phyloP scores from a whole-genome alignment of 2,888 invertebrate genomes.

The Drosophila anomelani region DNA sequence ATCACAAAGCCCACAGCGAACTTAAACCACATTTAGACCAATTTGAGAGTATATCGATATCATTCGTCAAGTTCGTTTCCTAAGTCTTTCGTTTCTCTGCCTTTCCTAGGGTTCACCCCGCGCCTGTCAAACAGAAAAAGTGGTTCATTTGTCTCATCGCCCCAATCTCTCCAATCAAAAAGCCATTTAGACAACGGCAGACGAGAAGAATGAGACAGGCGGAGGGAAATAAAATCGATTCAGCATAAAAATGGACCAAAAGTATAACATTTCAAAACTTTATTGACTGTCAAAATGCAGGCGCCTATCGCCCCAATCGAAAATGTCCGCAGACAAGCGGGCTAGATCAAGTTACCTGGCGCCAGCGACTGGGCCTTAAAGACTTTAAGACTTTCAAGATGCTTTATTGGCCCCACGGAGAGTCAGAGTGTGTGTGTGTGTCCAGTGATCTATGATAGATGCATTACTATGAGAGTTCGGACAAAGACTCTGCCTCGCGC shows the following conservation, averaged over 20 bases:
- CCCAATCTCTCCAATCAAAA: slow-evolving; percentile 79
- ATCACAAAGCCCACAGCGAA: neutral
- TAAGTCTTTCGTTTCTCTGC: slow-evolving; percentile 59
- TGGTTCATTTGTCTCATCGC: slow-evolving; percentile 71
- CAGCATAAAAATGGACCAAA: slow-evolving; percentile 58
- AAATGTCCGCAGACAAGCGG: slow-evolving; percentile 32
- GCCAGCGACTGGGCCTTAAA: slow-evolving; percentile 19
- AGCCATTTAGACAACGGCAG: slow-evolving; percentile 67
- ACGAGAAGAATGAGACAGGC: slow-evolving; percentile 18
- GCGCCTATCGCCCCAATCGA: slow-evolving; percentile 25
- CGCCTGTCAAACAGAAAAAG: slow-evolving; percentile 75
- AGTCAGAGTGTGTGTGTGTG: slow-evolving; percentile 1
- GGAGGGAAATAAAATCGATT: slow-evolving; percentile 61
- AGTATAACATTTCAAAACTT: slow-evolving; percentile 82
- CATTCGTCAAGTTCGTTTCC: slow-evolving; percentile 67
- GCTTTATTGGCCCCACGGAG: slow-evolving; percentile 56
- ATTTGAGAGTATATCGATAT: slow-evolving; percentile 20
- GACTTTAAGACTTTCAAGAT: slow-evolving; percentile 38
- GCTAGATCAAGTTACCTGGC: slow-evolving; percentile 40
- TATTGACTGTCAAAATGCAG: slow-evolving; percentile 79
- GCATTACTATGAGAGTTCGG: slow-evolving; percentile 67
- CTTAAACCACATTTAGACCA: slow-evolving; percentile 3
- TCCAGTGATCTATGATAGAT: slow-evolving; percentile 56
- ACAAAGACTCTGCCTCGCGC: slow-evolving; percentile 22
- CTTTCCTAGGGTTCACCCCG: slow-evolving; percentile 24